These are phyloP conservation scores for Psittacara wagleri DNA, from an alignment of 2,113 vertebrate genomes.

Conservation along the genomic window DNA sequence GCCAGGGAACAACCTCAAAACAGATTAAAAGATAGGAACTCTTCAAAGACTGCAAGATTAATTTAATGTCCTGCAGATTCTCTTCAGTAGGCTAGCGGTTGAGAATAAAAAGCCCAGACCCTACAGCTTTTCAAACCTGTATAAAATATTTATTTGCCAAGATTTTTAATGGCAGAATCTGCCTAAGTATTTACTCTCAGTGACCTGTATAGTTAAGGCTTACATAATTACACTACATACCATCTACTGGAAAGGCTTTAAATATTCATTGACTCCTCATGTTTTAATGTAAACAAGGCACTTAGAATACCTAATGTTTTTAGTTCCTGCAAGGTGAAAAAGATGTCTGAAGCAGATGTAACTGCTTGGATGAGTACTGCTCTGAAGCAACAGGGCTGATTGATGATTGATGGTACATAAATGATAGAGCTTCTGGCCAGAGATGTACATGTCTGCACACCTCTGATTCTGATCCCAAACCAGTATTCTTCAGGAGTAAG, in stretches of 20 bases:
- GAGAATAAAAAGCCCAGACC: background rate
- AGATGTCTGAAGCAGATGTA: conserved; percentile 31
- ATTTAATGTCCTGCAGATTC: conserved; percentile 38
- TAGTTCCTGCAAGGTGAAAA: conserved; percentile 47
- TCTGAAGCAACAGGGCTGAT: background rate
- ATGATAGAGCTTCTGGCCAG: background rate
- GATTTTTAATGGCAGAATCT: conserved; percentile 54
- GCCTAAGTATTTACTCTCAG: conserved; percentile 37
- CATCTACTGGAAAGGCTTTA: conserved; percentile 58
- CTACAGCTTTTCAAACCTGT: conserved; percentile 10
- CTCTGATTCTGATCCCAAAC: background rate
- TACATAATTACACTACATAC: conserved; percentile 48
- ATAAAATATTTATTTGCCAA: conserved; percentile 52
- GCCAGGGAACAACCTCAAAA: conserved; percentile 4
- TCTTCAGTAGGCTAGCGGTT: background rate
- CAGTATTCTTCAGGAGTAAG: background rate
- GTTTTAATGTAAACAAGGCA: conserved; percentile 61
- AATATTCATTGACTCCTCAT: conserved; percentile 59
- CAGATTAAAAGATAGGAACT: conserved; percentile 23
- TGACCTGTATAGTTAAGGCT: conserved; percentile 44
- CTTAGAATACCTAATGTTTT: conserved; percentile 34
- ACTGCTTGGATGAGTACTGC: background rate
- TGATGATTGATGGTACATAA: background rate
- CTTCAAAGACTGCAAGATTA: conserved; percentile 34
- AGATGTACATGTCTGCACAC: background rate